phyloP scores from a whole-genome alignment of 1,140 invertebrate genomes.

The Trichonephila clavipes region DNA sequence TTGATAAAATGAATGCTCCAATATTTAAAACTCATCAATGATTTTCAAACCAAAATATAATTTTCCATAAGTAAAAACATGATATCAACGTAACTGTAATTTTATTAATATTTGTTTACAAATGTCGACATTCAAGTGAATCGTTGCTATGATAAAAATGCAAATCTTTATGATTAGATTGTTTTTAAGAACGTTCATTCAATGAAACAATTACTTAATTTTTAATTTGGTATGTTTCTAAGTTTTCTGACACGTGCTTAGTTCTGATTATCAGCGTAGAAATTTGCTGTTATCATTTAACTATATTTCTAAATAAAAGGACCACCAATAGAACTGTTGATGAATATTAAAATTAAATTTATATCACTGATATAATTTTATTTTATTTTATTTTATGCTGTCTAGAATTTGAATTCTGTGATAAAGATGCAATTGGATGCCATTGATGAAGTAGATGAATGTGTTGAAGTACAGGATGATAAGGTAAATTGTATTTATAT shows the following conservation, averaged over 20 bases:
- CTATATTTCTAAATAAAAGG: background rate
- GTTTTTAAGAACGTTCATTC: too few species aligned
- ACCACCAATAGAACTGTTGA: background rate
- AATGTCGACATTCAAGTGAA: background rate
- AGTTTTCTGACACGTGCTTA: too few species aligned
- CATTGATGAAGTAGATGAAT: slow-evolving; percentile 68
- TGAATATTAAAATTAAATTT: background rate
- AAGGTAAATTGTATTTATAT: background rate
- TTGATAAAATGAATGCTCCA: too few species aligned
- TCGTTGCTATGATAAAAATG: background rate
- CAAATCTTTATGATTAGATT: too few species aligned
- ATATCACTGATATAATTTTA: background rate
- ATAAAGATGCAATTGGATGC: slow-evolving; percentile 58
- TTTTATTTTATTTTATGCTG: background rate
- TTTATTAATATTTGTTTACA: background rate
- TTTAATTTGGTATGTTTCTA: too few species aligned
- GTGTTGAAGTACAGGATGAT: slow-evolving; percentile 8
- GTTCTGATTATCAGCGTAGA: too few species aligned
- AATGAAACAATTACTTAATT: too few species aligned
- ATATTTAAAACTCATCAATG: too few species aligned
- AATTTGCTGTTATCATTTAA: too few species aligned
- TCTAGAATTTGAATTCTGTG: background rate
- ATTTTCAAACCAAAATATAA: too few species aligned
- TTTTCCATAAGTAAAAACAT: too few species aligned
- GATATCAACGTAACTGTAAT: background rate